Evolutionary conservation across 2,888 invertebrate genomes (phyloP), one percentile per base, ranked within the genome.

Genomic region (Brachyptera risi): DNA sequence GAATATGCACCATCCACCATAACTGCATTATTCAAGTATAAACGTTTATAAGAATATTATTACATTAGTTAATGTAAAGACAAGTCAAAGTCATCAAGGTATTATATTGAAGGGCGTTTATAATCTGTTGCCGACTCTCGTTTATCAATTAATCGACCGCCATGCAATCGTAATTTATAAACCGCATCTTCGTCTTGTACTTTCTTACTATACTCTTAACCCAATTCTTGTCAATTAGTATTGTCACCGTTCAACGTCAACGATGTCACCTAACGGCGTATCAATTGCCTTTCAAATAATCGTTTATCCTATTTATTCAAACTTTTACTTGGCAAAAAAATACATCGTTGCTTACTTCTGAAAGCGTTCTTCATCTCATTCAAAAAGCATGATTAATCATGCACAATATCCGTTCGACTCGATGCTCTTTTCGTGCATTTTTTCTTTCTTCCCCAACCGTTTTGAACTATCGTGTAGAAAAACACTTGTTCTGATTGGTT

Each of bases 321-420:
- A 9, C 9, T 7, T 47, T 7, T 42, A 3, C 9, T 17, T 21
- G n/a, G 9, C 5, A 47, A 4, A 23, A 19, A 47, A 47, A 23
- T 11, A 24, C n/a, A 38, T 44, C 44, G 44, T 19, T 44, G 9
- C 11, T 67, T 35, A 38, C 56, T 26, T 58, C 62, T 54, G 47
- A 38, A 57, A 60, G 56, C 35, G 47, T 38, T 54, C 58, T 40
- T 47, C n/a, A n/a, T n/a, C 49, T 38, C 56, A 24, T 17, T 49
- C 31, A 31, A 17, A 47, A 61, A 27, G 47, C 40, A 58, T 61
- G 64, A 59, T 60, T 61, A 57, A 58, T 58, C 58, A 56, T 42
- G 42, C 61, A 26, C 21, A 27, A 35, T 47, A 37, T 57, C 60
- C 60, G 51, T 56, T 31, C 42, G 15, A 19, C n/a, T 11, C 40